A percentile compares a stretch with the other conserved stretches of the same genome.
Evolutionary conservation across 2,113 vertebrate species (phyloP).

Genomic region (Corydoras maculifer): DNA sequence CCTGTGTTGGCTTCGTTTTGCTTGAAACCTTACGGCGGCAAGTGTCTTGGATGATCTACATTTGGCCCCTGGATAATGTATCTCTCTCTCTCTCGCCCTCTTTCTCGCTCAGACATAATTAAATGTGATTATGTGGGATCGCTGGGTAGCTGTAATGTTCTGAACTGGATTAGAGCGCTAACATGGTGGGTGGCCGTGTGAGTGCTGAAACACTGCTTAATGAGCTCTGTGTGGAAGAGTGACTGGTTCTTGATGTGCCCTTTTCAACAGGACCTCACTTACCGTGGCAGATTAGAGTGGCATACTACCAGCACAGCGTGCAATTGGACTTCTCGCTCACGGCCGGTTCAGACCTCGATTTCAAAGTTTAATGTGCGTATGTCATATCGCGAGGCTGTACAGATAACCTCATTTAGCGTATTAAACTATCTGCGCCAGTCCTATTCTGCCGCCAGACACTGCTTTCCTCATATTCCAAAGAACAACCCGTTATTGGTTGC

Average conservation of each 20-base stretch:
- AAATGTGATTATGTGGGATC: constrained; percentile 6
- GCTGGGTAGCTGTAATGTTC: constrained; percentile 26
- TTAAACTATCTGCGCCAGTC: constrained; percentile 8
- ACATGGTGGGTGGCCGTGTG: constrained; percentile 34
- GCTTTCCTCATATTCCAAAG: background rate
- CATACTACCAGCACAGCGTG: background rate
- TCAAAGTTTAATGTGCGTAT: background rate
- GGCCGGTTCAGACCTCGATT: background rate
- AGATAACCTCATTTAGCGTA: constrained; percentile 24
- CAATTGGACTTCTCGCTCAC: constrained; percentile 11
- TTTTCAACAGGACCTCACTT: constrained; percentile 10
- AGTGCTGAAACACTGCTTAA: constrained; percentile 21
- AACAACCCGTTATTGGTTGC: background rate
- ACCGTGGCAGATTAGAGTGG: constrained; percentile 10
- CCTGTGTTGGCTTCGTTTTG: constrained; percentile 35
- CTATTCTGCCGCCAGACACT: constrained; percentile 20
- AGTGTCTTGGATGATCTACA: constrained; percentile 46
- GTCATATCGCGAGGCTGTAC: constrained; percentile 10
- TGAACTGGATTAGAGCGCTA: constrained; percentile 27
- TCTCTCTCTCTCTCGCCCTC: background rate
- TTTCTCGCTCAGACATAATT: constrained; percentile 10
- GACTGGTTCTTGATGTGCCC: background rate
- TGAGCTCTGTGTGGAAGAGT: constrained; percentile 2
- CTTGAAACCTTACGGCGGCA: constrained; percentile 25
- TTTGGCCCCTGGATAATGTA: constrained; percentile 45